Conservation (phyloP, 2,888 invertebrate species). For the Agriopis aurantiaria region DNA sequence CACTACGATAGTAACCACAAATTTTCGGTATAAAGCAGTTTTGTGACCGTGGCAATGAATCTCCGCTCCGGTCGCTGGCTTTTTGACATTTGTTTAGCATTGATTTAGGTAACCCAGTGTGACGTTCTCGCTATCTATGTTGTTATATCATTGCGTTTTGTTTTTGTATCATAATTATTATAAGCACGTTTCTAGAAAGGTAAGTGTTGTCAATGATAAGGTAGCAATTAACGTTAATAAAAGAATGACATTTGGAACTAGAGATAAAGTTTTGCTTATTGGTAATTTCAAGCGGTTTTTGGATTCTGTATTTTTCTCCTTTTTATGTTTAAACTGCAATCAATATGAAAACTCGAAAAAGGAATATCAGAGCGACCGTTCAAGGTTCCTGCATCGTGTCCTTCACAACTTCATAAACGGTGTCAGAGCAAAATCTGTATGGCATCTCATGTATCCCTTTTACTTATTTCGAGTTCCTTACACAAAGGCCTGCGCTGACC, state of each 20-base stretch:
- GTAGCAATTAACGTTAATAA: background rate
- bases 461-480: conserved; percentile 15
- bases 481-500: conserved; percentile 28
- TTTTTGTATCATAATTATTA: conserved; percentile 13
- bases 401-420: conserved; percentile 1
- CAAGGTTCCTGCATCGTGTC: background rate
- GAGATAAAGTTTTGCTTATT: background rate
- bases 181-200: background rate
- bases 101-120: conserved; percentile 47
- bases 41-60: conserved; percentile 73
- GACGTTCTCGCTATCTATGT: conserved; percentile 40
- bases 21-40: conserved; percentile 79
- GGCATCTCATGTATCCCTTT: conserved; percentile 16
- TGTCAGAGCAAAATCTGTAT: background rate
- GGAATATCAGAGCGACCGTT: background rate
- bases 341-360: background rate
- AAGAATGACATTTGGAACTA: background rate
- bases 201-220: background rate
- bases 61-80: conserved; percentile 55
- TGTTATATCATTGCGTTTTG: conserved; percentile 31
- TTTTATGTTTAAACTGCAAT: background rate
- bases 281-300: background rate
- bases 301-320: background rate
- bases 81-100: conserved; percentile 58
- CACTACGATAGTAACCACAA: conserved; percentile 82